Percentiles rank a stretch among this genome's conserved stretches.
Conservation (phyloP, 2,797 vertebrate species). For the Protosalanx chinensis region DNA sequence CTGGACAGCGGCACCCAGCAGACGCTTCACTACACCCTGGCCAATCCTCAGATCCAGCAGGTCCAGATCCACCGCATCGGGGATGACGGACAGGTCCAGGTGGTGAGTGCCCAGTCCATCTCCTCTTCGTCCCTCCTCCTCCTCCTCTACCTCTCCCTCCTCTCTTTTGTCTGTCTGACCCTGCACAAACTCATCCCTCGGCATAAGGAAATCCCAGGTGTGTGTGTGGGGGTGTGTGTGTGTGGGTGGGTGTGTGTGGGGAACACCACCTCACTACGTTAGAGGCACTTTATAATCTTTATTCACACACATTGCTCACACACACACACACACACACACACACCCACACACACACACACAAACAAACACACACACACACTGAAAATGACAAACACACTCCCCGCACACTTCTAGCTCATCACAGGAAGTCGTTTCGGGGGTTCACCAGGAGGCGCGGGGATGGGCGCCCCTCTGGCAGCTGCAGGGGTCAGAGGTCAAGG, state of each 20-base stretch:
- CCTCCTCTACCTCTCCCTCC: background rate
- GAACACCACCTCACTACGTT: background rate
- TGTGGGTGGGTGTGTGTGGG: background rate
- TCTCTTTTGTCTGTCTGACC: background rate
- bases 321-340: slow-evolving; percentile 19
- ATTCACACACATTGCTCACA: background rate
- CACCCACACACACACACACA: background rate
- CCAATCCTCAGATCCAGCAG: slow-evolving; percentile 88
- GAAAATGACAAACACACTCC: too few species aligned
- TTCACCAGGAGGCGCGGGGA: slow-evolving; percentile 15
- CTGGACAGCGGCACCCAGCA: slow-evolving; percentile 84
- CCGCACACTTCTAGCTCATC: background rate
- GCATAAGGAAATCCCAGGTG: background rate
- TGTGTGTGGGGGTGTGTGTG: background rate
- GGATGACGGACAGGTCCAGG: slow-evolving; percentile 97
- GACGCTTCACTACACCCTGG: slow-evolving; percentile 92
- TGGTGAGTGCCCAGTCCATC: slow-evolving; percentile 77
- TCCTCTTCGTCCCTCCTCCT: background rate
- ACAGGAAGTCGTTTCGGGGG: slow-evolving; percentile 30
- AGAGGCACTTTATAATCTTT: too few species aligned
- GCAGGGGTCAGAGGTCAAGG: slow-evolving; percentile 34
- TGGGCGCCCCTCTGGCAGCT: slow-evolving; percentile 37
- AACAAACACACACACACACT: slow-evolving; percentile 8
- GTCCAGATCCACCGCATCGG: slow-evolving; percentile 98
- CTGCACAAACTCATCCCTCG: background rate